These are phyloP conservation scores for Oscheius sp. DNA, from an alignment of 2,888 invertebrate species.

Conservation along the genomic window DNA sequence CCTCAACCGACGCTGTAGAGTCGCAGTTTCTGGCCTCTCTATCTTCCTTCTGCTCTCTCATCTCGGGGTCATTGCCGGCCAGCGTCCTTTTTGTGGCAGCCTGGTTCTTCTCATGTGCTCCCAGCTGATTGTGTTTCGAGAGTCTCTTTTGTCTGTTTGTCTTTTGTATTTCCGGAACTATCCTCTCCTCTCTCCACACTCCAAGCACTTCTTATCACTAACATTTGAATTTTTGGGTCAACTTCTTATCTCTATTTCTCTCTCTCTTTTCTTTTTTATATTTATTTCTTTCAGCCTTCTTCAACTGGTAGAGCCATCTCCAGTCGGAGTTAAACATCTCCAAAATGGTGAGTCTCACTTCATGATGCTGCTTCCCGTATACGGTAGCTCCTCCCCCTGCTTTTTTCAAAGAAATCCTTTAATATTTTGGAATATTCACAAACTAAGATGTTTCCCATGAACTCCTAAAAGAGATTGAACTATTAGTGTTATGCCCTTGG, in stretches of 20 bases:
- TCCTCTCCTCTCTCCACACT: constrained; percentile 6
- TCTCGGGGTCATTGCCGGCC: constrained; percentile 13
- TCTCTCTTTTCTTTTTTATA: not conserved
- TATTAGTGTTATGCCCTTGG: no score
- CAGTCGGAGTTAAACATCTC: no score
- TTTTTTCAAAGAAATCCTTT: no score
- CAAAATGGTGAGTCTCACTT: no score
- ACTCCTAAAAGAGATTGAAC: no score
- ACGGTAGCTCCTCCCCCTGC: no score
- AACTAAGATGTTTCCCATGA: no score
- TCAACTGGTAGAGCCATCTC: no score
- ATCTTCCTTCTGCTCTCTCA: not conserved
- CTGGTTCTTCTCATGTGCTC: constrained; percentile 9
- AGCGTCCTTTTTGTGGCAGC: constrained; percentile 8
- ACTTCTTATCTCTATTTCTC: not conserved
- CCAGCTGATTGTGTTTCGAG: not conserved
- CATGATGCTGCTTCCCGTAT: no score
- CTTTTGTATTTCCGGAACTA: constrained; percentile 1
- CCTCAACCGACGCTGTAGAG: not conserved
- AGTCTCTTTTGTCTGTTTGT: constrained; percentile 8
- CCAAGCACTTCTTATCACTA: constrained; percentile 7
- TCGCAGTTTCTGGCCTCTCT: constrained; percentile 16
- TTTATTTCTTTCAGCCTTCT: not conserved
- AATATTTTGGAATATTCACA: no score
- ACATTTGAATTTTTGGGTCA: constrained; percentile 6